phyloP scores from a whole-genome alignment of 2,888 invertebrate species.

The Athalia circularis region DNA sequence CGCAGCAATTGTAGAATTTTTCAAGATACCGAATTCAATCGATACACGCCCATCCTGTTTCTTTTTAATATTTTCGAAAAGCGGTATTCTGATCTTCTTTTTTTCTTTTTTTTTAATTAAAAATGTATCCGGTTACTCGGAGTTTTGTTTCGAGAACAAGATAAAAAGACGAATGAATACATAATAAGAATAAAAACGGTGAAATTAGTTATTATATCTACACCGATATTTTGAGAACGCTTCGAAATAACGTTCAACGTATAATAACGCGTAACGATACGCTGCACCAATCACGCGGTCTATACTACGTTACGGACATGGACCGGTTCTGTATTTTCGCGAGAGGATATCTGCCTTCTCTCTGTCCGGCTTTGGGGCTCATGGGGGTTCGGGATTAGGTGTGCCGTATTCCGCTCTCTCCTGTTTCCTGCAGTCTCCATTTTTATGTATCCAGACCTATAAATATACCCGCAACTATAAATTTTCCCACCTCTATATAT shows the following conservation, averaged over 20 bases:
- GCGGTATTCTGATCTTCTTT: too few species aligned
- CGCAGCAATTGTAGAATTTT: neutral
- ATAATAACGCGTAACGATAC: neutral
- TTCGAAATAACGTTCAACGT: neutral
- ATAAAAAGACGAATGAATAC: too few species aligned
- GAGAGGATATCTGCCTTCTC: conserved; percentile 51
- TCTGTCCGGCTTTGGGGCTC: conserved; percentile 12
- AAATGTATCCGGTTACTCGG: too few species aligned
- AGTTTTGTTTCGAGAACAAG: too few species aligned
- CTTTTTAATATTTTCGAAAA: too few species aligned
- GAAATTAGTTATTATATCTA: too few species aligned
- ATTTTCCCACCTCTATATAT: too few species aligned
- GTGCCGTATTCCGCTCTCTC: conserved; percentile 13
- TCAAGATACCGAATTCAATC: too few species aligned
- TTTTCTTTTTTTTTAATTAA: too few species aligned
- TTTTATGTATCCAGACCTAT: neutral
- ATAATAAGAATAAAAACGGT: too few species aligned
- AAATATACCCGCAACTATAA: too few species aligned
- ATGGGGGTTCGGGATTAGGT: conserved; percentile 29
- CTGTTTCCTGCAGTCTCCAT: neutral
- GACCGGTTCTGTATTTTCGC: conserved; percentile 52
- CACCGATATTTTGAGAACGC: neutral
- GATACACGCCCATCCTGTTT: too few species aligned
- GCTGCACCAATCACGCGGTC: conserved; percentile 11
- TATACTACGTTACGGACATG: conserved; percentile 43